Evolutionary conservation across 2,113 vertebrate genomes (phyloP).

Genomic region (Tragelaphus imberbis): DNA sequence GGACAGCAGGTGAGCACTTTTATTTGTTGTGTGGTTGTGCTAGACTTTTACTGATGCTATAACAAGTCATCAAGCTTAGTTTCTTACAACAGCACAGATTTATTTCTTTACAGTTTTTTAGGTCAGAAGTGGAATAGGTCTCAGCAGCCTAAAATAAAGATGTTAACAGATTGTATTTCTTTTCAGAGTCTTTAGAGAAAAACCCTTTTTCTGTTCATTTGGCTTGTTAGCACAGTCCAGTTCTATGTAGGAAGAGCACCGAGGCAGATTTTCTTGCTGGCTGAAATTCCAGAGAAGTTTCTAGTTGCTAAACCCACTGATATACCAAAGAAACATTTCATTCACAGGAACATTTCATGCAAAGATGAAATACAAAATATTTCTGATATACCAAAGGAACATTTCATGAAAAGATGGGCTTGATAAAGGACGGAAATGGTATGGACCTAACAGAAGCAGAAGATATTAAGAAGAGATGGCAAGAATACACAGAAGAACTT

Average conservation of each 20-base stretch:
- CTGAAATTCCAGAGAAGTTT: background rate
- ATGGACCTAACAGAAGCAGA: too few species aligned
- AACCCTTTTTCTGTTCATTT: background rate
- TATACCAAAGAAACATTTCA: too few species aligned
- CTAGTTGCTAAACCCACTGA: background rate
- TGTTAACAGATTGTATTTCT: background rate
- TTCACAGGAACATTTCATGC: too few species aligned
- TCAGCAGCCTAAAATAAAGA: background rate
- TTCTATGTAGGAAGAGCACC: background rate
- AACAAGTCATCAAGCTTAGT: background rate
- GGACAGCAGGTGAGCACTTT: background rate
- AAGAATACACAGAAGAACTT: too few species aligned
- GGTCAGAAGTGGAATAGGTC: background rate
- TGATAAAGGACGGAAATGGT: too few species aligned
- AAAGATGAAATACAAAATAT: too few species aligned
- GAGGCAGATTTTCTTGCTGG: background rate
- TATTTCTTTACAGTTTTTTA: background rate
- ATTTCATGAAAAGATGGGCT: too few species aligned
- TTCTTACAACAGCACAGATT: background rate
- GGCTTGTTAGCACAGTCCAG: background rate
- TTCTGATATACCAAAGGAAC: too few species aligned
- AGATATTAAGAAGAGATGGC: too few species aligned
- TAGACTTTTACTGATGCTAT: background rate
- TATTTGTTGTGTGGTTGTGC: background rate
- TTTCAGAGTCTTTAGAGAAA: background rate